Conservation (phyloP, 2,888 invertebrate species). For the Sepiola atlantica region DNA sequence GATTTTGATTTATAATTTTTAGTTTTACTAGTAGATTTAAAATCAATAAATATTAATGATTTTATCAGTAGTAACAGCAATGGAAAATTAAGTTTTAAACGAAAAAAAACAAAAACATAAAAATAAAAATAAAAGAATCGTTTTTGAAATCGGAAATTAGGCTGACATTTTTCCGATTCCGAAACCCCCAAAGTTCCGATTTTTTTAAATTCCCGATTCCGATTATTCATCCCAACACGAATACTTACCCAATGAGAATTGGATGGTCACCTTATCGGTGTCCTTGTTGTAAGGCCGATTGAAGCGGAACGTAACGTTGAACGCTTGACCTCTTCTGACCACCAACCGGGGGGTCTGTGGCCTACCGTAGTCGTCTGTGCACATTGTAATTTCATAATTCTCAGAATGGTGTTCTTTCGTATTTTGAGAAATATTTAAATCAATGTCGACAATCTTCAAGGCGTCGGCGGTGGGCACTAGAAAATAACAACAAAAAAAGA, state of each 20-base stretch:
- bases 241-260: slow-evolving; percentile 55
- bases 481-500: neutral
- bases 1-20: too few species aligned
- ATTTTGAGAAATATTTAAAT: neutral
- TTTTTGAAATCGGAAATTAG: too few species aligned
- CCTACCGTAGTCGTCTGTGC: slow-evolving; percentile 46
- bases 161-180: too few species aligned
- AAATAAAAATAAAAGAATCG: too few species aligned
- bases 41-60: too few species aligned
- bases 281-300: slow-evolving; percentile 51
- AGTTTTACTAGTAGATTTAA: too few species aligned
- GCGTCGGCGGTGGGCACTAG: neutral
- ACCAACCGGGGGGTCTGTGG: slow-evolving; percentile 72
- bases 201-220: too few species aligned
- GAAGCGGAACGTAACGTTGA: slow-evolving; percentile 55
- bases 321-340: slow-evolving; percentile 72
- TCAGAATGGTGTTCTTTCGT: neutral
- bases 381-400: neutral
- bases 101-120: too few species aligned
- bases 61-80: too few species aligned
- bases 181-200: too few species aligned
- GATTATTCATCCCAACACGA: too few species aligned
- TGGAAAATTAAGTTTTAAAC: too few species aligned
- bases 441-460: neutral
- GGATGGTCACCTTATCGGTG: slow-evolving; percentile 53